Evolutionary conservation across 2,113 vertebrate genomes (phyloP), one percentile per base, ranked within the genome.

Genomic region (Cephalopholis sonnerati): DNA sequence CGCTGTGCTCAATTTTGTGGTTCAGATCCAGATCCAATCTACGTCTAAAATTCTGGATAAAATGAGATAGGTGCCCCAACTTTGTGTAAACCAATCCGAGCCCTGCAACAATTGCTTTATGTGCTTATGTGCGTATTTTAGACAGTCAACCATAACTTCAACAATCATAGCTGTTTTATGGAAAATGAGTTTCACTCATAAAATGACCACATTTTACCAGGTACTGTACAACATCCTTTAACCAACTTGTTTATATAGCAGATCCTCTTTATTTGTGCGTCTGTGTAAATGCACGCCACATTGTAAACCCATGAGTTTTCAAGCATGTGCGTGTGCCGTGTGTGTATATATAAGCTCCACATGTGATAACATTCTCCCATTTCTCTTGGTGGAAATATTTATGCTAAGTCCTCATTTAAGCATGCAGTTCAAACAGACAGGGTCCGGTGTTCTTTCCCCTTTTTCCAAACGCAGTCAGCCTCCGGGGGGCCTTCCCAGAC

Each of bases 301-400:
- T 59, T 67, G 59, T 73, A 48, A 55, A 80, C 29, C 68, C 53
- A 74, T 81, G 74, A 50, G 48, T 64, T 80, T 77, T 50, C 46
- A 63, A 51, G 51, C 22, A 22, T 80, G 84, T 63, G 71, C 81
- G 58, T 64, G 68, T 36, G 74, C 51, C 63, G 20, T 69, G 24
- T 82, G 78, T 79, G 77, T 81, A 61, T 86, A 72, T 84, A 76
- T 36, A 69, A 71, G 71, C 72, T 76, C 79, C 86, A 83, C 36
- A 83, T 89, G 86, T 88, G 90, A 90, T 90, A 93, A 88, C 83
- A 91, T 90, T 93, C 85, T 84, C 75, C 51, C 55, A 74, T 89
- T 87, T 87, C 81, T 89, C 72, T 79, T 53, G 39, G 48, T 87
- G 57, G 86, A 91, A 91, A 92, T 92, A 90, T 93, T 92, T 93